Evolutionary conservation across 2,113 vertebrate genomes (phyloP).

Genomic region (Micronisus gabar): DNA sequence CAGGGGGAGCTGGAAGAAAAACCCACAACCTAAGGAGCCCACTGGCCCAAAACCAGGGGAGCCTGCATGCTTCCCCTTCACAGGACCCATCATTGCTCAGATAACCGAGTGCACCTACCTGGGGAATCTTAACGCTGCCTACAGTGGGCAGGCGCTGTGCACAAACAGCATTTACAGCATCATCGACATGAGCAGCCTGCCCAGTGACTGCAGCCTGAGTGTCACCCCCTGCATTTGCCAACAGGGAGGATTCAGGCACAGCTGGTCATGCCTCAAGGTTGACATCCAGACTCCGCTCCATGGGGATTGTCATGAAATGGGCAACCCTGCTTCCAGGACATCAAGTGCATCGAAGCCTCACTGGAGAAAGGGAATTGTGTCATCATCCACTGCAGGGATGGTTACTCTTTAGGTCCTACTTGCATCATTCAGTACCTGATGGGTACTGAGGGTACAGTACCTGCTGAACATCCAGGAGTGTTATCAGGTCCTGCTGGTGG

Average conservation of each 20-base stretch:
- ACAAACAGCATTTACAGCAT: conserved; percentile 79
- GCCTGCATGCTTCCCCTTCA: conserved; percentile 70
- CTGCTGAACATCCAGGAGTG: conserved; percentile 75
- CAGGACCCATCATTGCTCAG: conserved; percentile 72
- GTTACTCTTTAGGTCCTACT: conserved; percentile 75
- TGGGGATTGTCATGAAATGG: conserved; percentile 2
- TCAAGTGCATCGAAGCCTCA: conserved; percentile 78
- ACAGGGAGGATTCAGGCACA: conserved; percentile 67
- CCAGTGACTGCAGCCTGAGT: conserved; percentile 59
- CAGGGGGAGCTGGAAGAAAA: conserved; percentile 62
- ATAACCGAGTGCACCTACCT: conserved; percentile 80
- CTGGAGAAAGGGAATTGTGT: conserved; percentile 76
- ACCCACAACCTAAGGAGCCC: neutral
- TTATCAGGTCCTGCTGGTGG: conserved; percentile 79
- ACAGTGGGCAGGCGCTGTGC: conserved; percentile 72
- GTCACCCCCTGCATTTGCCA: conserved; percentile 78
- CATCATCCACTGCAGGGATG: conserved; percentile 80
- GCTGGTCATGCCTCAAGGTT: conserved; percentile 80
- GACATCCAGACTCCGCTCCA: conserved; percentile 69
- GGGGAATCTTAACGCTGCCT: conserved; percentile 75
- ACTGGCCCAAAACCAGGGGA: neutral
- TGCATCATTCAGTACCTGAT: conserved; percentile 81
- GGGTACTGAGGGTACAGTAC: conserved; percentile 74
- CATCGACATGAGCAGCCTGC: conserved; percentile 77
- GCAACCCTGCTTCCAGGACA: conserved; percentile 76